These are phyloP conservation scores for Butorides virescens DNA, from an alignment of 2,113 vertebrate species.

Conservation along the genomic window DNA sequence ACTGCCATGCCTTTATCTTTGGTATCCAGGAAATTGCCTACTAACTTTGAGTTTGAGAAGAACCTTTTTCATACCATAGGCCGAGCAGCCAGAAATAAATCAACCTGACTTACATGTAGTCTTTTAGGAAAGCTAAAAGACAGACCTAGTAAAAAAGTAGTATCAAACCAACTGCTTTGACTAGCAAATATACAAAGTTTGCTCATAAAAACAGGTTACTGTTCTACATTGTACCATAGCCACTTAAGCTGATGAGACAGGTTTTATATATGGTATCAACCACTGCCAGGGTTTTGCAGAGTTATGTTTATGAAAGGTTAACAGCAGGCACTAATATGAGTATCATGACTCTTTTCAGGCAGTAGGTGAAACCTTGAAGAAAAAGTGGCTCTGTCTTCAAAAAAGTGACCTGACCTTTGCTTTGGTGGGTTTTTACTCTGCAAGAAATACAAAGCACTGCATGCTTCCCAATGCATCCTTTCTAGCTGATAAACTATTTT, in stretches of 20 bases:
- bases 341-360: constrained; percentile 86
- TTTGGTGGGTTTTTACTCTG: constrained; percentile 84
- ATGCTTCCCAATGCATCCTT: constrained; percentile 79
- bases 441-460: constrained; percentile 82
- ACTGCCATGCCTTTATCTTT: neutral
- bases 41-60: neutral
- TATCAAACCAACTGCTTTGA: neutral
- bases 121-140: neutral
- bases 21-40: neutral
- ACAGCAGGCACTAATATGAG: constrained; percentile 73
- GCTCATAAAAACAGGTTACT: neutral
- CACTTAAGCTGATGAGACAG: neutral
- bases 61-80: neutral
- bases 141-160: neutral
- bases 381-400: constrained; percentile 87
- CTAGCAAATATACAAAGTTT: neutral
- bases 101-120: neutral
- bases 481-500: constrained; percentile 72
- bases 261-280: neutral
- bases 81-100: neutral
- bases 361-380: constrained; percentile 89
- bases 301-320: constrained; percentile 17
- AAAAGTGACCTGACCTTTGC: constrained; percentile 87
- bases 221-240: neutral
- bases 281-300: constrained; percentile 42